Conservation (phyloP, 1,140 invertebrate genomes). For the Pseudomyrmex flavicornis region DNA sequence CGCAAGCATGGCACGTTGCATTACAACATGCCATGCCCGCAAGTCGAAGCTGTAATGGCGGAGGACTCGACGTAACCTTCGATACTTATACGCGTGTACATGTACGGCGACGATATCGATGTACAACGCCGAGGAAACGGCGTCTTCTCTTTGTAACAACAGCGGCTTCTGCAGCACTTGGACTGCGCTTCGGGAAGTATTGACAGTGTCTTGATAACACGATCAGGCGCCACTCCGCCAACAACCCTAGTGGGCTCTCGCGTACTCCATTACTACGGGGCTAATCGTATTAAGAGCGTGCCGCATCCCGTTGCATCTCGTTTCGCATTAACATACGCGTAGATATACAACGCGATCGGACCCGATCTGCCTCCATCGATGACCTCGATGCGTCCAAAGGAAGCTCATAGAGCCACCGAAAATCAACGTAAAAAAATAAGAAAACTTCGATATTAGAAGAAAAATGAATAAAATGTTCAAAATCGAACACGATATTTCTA, state of each 20-base stretch:
- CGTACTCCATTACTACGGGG: slow-evolving; percentile 73
- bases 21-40: too few relatives aligned
- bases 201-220: slow-evolving; percentile 73
- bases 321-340: slow-evolving; percentile 62
- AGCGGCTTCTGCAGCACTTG: slow-evolving; percentile 47
- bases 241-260: slow-evolving; percentile 54
- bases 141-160: slow-evolving; percentile 51
- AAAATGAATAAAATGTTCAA: not conserved
- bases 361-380: not conserved
- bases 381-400: not conserved
- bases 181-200: slow-evolving; percentile 64
- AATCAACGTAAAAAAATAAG: not conserved
- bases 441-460: not conserved
- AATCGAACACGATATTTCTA: not conserved
- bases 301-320: slow-evolving; percentile 58
- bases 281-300: slow-evolving; percentile 71
- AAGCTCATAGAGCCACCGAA: not conserved
- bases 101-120: too few relatives aligned
- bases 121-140: not conserved
- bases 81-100: too few relatives aligned
- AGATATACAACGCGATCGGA: slow-evolving; percentile 33
- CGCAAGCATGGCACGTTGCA: too few relatives aligned
- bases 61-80: too few relatives aligned
- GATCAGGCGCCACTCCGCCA: slow-evolving; percentile 66
- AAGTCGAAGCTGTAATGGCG: too few relatives aligned